These are phyloP conservation scores for Taurulus bubalis DNA, from an alignment of 2,113 vertebrate species.

Conservation along the genomic window DNA sequence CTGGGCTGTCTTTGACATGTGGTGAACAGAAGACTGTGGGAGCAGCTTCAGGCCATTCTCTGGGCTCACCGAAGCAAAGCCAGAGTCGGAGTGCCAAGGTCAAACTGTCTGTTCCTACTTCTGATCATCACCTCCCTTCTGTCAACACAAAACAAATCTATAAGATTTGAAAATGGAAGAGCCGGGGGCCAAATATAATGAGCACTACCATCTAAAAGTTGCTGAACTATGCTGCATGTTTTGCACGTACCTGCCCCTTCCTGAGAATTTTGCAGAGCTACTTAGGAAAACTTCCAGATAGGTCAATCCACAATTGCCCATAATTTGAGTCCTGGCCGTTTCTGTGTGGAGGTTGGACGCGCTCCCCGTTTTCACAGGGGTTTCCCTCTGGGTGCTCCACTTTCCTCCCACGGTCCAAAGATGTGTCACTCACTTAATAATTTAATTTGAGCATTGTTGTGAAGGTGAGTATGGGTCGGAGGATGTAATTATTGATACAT, in stretches of 20 bases:
- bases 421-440: slow-evolving; percentile 45
- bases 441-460: slow-evolving; percentile 21
- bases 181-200: slow-evolving; percentile 12
- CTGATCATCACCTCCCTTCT: slow-evolving; percentile 53
- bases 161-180: slow-evolving; percentile 11
- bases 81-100: slow-evolving; percentile 60
- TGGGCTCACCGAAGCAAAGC: slow-evolving; percentile 68
- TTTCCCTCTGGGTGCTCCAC: slow-evolving; percentile 40
- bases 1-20: slow-evolving; percentile 41
- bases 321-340: slow-evolving; percentile 33
- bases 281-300: slow-evolving; percentile 26
- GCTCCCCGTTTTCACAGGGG: slow-evolving; percentile 31
- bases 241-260: neutral
- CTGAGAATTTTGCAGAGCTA: slow-evolving; percentile 24
- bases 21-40: slow-evolving; percentile 53
- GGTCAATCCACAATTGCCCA: slow-evolving; percentile 46
- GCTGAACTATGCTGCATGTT: neutral
- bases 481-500: slow-evolving; percentile 36
- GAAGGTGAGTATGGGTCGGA: slow-evolving; percentile 19
- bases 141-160: slow-evolving; percentile 48
- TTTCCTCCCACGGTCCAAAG: slow-evolving; percentile 40
- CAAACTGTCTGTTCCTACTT: slow-evolving; percentile 58
- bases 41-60: slow-evolving; percentile 69
- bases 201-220: neutral
- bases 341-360: slow-evolving; percentile 46